Conservation (phyloP, 2,888 invertebrate species). For the Hipparchia sbordonii region DNA sequence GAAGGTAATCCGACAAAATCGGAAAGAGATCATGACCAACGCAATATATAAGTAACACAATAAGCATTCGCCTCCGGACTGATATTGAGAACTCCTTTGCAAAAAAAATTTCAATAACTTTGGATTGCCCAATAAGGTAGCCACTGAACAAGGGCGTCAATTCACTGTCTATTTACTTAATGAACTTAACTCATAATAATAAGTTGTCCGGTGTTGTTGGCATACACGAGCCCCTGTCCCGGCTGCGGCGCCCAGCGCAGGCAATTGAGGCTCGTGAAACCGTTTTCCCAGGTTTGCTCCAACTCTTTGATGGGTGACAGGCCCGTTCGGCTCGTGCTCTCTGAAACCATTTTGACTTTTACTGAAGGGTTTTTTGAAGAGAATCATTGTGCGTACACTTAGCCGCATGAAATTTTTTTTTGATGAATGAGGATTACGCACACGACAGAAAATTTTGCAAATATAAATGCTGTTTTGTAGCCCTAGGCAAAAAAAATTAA, state of each 20-base stretch:
- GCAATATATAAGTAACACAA: too few species aligned
- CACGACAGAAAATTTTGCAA: too few species aligned
- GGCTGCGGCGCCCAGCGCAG: constrained; percentile 92
- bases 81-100: too few species aligned
- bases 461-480: too few species aligned
- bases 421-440: too few species aligned
- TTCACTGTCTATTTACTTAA: background rate
- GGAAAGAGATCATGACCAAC: too few species aligned
- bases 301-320: constrained; percentile 84
- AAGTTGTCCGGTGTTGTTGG: constrained; percentile 92
- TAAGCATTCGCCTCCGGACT: too few species aligned
- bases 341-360: constrained; percentile 46
- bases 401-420: background rate
- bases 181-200: constrained; percentile 84
- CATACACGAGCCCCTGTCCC: constrained; percentile 93
- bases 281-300: constrained; percentile 85
- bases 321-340: constrained; percentile 67
- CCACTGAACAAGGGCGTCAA: background rate
- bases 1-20: too few species aligned
- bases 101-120: too few species aligned
- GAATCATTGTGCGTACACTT: background rate
- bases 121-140: too few species aligned
- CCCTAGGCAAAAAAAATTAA: too few species aligned
- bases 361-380: background rate
- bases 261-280: constrained; percentile 90